Base-by-base conservation (phyloP, 1,140 invertebrate genomes). In the Oreohelix idahoensis region DNA sequence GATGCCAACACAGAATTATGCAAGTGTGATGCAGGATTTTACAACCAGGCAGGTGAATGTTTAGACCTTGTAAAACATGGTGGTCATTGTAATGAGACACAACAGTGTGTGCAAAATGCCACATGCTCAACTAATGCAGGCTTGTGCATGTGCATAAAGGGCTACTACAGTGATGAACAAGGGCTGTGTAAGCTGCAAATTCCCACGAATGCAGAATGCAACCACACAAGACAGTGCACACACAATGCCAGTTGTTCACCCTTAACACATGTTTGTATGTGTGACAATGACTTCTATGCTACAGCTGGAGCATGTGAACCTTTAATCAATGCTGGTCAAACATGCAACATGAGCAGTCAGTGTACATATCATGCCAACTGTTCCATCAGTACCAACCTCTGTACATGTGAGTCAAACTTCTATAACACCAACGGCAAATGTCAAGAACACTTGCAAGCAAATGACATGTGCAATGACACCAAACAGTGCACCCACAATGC, bases 41-140 rank as follows among this genome's bases (percentile, higher is more conserved):
- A 84, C 79, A 84, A 81, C 38, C 53, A 81, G 66, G 42, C 74
- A 5, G 74, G 38, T 32, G 32, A 38, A 53, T 84, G 83, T 42
- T 53, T 58, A 1, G 42, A 73, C 0, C 63, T 77, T 29, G 69
- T 69, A 26, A 4, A n/a, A 23, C 79, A 71, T 23, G 71, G 58
- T 23, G 83, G 69, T 15, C 8, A 42, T 0, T 84, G 83, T 49
- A 36, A 45, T 17, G 8, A 23, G 1, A 75, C 38, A 42, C n/a
- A 58, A 66, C 71, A 84, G 39, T 84, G 83, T 39, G 83, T 84
- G 66, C 2, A 4, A n/a, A 51, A 81, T 36, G 83, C 83, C 13
- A 58, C 20, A 1, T 84, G 83, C 45, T 81, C 79, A 35, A 81
- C 63, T 35, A 69, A 42, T 26, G 58, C 29, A 17, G 69, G 69